These are phyloP conservation scores for Balanococcus diminutus DNA, from an alignment of 2,888 invertebrate species.

Conservation along the genomic window DNA sequence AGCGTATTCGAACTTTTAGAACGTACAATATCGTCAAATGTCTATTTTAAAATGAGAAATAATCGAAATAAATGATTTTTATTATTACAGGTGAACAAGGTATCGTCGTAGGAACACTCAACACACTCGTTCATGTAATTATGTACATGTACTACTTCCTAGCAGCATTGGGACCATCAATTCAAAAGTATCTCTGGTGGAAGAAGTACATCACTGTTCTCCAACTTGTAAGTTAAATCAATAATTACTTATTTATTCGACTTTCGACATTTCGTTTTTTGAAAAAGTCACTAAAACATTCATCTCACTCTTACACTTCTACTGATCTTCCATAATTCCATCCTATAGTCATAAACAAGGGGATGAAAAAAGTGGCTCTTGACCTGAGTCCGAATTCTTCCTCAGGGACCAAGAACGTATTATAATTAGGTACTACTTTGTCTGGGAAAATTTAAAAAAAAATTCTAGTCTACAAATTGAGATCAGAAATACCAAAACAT, in stretches of 20 bases:
- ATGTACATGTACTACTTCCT: conserved; percentile 93
- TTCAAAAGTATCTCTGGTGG: conserved; percentile 94
- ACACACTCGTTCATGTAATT: conserved; percentile 86
- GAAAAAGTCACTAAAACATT: neutral
- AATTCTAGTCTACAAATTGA: too few species aligned
- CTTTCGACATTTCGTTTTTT: neutral
- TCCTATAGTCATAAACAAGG: too few species aligned
- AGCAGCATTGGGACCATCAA: conserved; percentile 83
- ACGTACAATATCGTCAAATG: neutral
- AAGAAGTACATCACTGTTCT: conserved; percentile 86
- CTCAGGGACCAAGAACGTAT: too few species aligned
- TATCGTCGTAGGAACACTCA: conserved; percentile 83
- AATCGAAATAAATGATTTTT: neutral
- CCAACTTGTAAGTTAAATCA: conserved; percentile 72
- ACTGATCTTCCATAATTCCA: too few species aligned
- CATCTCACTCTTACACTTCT: too few species aligned
- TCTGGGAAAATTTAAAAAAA: too few species aligned
- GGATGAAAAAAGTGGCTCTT: too few species aligned
- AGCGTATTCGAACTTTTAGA: neutral
- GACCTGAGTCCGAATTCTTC: too few species aligned
- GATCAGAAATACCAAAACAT: too few species aligned
- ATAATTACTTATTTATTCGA: neutral
- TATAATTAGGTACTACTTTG: too few species aligned
- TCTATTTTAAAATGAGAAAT: neutral
- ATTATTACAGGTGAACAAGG: conserved; percentile 76